phyloP scores from a whole-genome alignment of 2,113 vertebrate genomes.

The pig (Sus scrofa) region DNA sequence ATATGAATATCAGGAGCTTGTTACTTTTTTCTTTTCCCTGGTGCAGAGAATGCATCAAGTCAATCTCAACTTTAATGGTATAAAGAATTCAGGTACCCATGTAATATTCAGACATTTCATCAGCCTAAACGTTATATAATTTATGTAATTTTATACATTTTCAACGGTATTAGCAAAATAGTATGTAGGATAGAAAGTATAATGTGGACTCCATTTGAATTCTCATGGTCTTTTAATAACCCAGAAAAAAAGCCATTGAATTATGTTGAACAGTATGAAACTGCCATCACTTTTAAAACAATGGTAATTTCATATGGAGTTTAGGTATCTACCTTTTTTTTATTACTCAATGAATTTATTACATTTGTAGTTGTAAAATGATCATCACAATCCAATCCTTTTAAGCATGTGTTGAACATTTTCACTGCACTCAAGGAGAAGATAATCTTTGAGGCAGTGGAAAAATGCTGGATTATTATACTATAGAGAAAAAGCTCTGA shows the following conservation, averaged over 20 bases:
- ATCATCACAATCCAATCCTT: too few relatives aligned
- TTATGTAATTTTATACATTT: conserved; percentile 55
- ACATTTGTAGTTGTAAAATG: too few relatives aligned
- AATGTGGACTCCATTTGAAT: neutral
- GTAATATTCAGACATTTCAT: neutral
- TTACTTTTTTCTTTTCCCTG: conserved; percentile 13
- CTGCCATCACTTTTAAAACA: neutral
- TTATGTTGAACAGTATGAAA: conserved; percentile 18
- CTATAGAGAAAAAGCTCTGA: neutral
- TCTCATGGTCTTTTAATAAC: neutral
- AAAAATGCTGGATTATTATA: neutral
- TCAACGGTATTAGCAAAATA: neutral
- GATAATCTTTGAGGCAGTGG: conserved; percentile 17
- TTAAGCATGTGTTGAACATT: neutral
- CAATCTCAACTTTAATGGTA: conserved; percentile 54
- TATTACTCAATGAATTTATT: too few relatives aligned
- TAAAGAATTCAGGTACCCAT: neutral
- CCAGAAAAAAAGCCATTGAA: neutral
- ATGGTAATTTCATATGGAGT: neutral
- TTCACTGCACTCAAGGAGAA: neutral
- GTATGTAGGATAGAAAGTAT: neutral
- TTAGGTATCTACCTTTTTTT: conserved; percentile 33
- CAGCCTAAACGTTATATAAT: neutral
- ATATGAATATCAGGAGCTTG: neutral
- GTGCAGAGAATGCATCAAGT: neutral